A percentile compares a stretch with the other conserved stretches of the same genome.
phyloP scores from a whole-genome alignment of 2,888 invertebrate species.

The Callosobruchus maculatus region DNA sequence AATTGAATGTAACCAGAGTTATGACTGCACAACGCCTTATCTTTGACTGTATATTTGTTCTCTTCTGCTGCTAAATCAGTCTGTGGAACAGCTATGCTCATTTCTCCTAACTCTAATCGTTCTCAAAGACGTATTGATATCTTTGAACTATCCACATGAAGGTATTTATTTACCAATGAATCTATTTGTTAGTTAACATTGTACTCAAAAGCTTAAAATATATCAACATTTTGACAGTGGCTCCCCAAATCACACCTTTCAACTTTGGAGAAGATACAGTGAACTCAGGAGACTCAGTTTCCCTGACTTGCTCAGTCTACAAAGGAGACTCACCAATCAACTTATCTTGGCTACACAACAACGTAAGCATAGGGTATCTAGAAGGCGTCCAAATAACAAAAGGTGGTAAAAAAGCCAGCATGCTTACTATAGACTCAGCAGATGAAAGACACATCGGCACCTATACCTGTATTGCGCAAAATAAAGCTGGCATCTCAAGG shows the following conservation, averaged over 20 bases:
- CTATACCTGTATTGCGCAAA: slow-evolving; percentile 70
- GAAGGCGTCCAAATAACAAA: slow-evolving; percentile 49
- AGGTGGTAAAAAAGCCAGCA: slow-evolving; percentile 55
- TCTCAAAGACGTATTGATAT: no score
- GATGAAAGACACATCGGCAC: slow-evolving; percentile 69
- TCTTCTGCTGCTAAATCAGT: no score
- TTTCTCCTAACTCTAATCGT: no score
- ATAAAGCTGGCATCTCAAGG: slow-evolving; percentile 54
- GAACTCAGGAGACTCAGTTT: slow-evolving; percentile 69
- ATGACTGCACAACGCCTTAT: no score
- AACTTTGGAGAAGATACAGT: slow-evolving; percentile 53
- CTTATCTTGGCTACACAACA: slow-evolving; percentile 55
- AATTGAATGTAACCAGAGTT: no score
- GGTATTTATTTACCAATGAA: no score
- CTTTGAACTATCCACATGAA: no score
- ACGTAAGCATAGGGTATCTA: slow-evolving; percentile 17
- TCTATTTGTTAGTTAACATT: no score
- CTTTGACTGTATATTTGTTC: no score
- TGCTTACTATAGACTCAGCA: slow-evolving; percentile 65
- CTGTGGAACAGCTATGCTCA: no score
- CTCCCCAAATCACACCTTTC: slow-evolving; percentile 39
- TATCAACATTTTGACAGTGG: slow-evolving; percentile 1
- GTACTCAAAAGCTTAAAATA: no score
- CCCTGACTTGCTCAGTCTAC: slow-evolving; percentile 64
- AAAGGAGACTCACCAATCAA: slow-evolving; percentile 69